A percentile compares a stretch with the other conserved stretches of the same genome.
Evolutionary conservation across 2,797 vertebrate species (phyloP).

Genomic region (Mormyrops boulengeri): DNA sequence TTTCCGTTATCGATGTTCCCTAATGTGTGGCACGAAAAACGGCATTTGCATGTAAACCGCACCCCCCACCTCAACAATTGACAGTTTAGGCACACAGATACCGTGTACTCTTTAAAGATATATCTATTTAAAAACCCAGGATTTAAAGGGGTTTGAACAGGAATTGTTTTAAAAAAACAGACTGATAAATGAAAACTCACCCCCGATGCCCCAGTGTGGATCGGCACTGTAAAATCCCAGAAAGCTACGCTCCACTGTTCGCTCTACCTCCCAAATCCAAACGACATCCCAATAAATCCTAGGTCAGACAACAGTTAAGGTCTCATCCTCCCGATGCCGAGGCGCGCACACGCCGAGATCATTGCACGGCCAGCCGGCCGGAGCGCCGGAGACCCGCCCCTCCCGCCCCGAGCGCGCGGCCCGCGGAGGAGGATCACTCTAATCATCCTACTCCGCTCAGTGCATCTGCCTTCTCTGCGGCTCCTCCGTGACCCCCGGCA

Average conservation of each 20-base stretch:
- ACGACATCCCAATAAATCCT: conserved; percentile 45
- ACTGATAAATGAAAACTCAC: background rate
- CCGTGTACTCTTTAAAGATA: background rate
- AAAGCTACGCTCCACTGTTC: background rate
- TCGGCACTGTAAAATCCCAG: background rate
- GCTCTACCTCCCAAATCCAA: background rate
- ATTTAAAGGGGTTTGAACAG: background rate
- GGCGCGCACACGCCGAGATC: background rate
- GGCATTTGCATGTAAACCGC: background rate
- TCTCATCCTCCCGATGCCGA: background rate
- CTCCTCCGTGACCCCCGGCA: background rate
- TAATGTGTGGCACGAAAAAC: background rate
- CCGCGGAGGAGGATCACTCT: conserved; percentile 62
- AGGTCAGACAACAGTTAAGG: background rate
- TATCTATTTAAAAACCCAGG: no score
- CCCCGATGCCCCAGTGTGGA: conserved; percentile 6
- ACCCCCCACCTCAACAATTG: background rate
- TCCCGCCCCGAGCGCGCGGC: conserved; percentile 18
- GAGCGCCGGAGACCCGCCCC: background rate
- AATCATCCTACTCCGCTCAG: conserved; percentile 40
- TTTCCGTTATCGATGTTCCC: background rate
- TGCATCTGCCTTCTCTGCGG: conserved; percentile 7
- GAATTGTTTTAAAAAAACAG: background rate
- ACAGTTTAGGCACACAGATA: background rate
- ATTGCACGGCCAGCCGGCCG: background rate